A percentile compares a stretch with the other conserved stretches of the same genome.
Evolutionary conservation across 2,797 vertebrate genomes (phyloP).

Genomic region (Setipinna tenuifilis): DNA sequence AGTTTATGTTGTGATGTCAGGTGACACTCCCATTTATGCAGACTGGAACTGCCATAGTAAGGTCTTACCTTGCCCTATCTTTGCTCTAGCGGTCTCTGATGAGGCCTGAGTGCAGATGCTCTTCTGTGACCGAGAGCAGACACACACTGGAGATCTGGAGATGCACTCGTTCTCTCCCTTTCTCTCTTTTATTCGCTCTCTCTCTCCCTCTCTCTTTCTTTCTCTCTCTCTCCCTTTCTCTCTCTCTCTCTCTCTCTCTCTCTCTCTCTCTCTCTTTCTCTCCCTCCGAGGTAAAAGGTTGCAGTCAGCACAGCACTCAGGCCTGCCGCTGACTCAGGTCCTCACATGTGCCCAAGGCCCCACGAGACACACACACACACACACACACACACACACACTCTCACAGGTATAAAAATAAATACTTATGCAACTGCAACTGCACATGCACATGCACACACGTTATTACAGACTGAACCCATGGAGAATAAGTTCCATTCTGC

Average conservation of each 20-base stretch:
- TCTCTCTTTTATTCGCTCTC: too few relatives aligned
- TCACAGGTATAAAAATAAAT: conserved; percentile 40
- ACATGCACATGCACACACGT: conserved; percentile 10
- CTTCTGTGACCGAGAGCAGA: not conserved
- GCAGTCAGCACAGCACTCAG: not conserved
- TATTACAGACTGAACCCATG: not conserved
- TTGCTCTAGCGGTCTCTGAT: too few relatives aligned
- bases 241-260: too few relatives aligned
- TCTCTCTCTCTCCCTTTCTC: too few relatives aligned
- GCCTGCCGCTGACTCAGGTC: conserved; percentile 1
- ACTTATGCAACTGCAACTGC: not conserved
- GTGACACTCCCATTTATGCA: too few relatives aligned
- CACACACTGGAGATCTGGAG: not conserved
- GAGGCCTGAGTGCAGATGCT: not conserved
- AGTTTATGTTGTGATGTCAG: too few relatives aligned
- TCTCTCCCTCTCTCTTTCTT: too few relatives aligned
- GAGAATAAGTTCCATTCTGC: too few relatives aligned
- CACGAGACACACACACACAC: not conserved
- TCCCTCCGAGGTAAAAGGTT: not conserved
- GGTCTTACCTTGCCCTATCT: too few relatives aligned
- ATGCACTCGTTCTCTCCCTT: not conserved
- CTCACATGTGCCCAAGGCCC: not conserved
- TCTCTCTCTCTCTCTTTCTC: too few relatives aligned
- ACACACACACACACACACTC: not conserved
- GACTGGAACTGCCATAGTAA: too few relatives aligned